Percentiles rank a stretch among this genome's conserved stretches.
phyloP scores from a whole-genome alignment of 1,140 invertebrate species.

The Vanessa tameamea region DNA sequence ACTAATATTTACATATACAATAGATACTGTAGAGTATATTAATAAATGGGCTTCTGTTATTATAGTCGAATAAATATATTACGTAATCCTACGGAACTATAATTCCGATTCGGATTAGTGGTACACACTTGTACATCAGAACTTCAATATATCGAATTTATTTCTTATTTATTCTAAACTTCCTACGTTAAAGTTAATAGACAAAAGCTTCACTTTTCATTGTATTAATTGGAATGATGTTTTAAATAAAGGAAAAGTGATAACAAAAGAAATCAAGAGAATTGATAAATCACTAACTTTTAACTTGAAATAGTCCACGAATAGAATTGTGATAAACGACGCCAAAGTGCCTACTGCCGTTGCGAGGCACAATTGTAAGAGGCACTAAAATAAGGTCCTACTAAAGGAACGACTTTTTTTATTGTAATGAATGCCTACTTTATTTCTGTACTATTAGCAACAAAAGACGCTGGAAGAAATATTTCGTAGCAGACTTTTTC shows the following conservation, averaged over 20 bases:
- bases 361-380: conserved; percentile 23
- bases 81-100: no score
- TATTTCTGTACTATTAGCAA: conserved; percentile 28
- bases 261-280: conserved; percentile 11
- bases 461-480: conserved; percentile 9
- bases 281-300: conserved; percentile 31
- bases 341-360: conserved; percentile 17
- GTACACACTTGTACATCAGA: no score
- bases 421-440: conserved; percentile 26
- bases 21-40: no score
- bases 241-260: conserved; percentile 4
- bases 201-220: not conserved
- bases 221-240: not conserved
- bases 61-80: no score
- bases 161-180: no score
- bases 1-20: no score
- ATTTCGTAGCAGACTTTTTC: not conserved
- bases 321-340: conserved; percentile 33
- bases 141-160: no score
- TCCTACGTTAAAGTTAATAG: no score
- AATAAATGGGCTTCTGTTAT: no score
- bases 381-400: conserved; percentile 25
- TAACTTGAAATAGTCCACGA: conserved; percentile 25
- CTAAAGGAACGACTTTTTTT: conserved; percentile 22
- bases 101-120: no score